These are phyloP conservation scores for Pollenia labialis DNA, from an alignment of 2,888 invertebrate species.

Conservation along the genomic window DNA sequence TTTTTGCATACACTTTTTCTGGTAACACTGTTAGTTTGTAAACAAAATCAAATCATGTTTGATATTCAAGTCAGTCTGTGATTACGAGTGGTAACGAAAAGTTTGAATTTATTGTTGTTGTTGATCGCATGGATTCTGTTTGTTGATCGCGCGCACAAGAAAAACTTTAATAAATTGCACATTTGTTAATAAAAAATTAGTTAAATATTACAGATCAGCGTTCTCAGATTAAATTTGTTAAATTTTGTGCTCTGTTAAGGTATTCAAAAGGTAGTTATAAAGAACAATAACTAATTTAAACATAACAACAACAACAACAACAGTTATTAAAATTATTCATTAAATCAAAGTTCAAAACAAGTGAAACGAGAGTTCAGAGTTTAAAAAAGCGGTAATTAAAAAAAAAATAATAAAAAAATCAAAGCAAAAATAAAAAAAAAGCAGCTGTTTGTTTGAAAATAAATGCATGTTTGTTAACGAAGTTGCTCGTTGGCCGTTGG, in stretches of 20 bases:
- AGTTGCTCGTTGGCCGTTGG: neutral
- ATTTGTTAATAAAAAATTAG: neutral
- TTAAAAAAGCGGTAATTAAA: constrained; percentile 19
- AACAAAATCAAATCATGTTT: constrained; percentile 46
- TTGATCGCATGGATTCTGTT: constrained; percentile 17
- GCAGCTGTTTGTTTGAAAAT: constrained; percentile 8
- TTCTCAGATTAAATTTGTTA: neutral
- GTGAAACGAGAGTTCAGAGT: constrained; percentile 9
- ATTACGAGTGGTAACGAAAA: constrained; percentile 57
- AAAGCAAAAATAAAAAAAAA: neutral
- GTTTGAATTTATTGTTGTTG: constrained; percentile 6
- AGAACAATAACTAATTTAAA: neutral
- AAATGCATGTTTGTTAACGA: constrained; percentile 6
- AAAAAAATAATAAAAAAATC: neutral
- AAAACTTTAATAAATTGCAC: constrained; percentile 5
- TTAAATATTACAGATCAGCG: constrained; percentile 16
- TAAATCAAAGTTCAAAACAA: constrained; percentile 42
- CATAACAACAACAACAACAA: constrained; percentile 4
- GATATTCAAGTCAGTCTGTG: constrained; percentile 49
- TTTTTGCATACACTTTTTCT: neutral
- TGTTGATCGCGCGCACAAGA: constrained; percentile 16
- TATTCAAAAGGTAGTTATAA: neutral
- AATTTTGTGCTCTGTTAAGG: neutral
- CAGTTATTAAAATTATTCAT: neutral
- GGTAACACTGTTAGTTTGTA: constrained; percentile 49